These are phyloP conservation scores for Gallinago undulata DNA, from an alignment of 2,113 vertebrate species.

Conservation along the genomic window DNA sequence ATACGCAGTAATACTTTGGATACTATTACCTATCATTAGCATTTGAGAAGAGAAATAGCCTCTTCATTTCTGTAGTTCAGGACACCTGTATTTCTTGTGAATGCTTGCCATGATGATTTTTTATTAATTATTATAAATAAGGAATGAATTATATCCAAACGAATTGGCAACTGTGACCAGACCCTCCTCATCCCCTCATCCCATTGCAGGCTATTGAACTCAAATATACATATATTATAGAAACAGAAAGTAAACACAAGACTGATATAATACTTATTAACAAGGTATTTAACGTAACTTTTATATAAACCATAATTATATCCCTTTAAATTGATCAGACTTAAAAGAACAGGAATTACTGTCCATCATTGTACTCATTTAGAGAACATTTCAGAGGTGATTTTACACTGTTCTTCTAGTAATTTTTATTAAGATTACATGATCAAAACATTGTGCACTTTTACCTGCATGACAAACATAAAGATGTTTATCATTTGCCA, in stretches of 20 bases:
- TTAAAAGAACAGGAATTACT: background rate
- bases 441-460: background rate
- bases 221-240: background rate
- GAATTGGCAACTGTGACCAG: background rate
- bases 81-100: background rate
- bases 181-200: background rate
- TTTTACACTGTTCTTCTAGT: background rate
- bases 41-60: background rate
- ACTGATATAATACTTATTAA: background rate
- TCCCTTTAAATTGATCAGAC: background rate
- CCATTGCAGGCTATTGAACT: background rate
- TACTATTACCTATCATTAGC: background rate
- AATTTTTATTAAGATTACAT: background rate
- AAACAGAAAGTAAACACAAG: background rate
- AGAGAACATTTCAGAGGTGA: background rate
- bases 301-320: background rate
- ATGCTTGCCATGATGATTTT: background rate
- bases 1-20: background rate
- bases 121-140: background rate
- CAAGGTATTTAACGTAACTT: background rate
- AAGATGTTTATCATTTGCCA: background rate
- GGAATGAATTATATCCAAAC: background rate
- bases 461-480: background rate
- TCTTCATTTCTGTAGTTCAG: background rate
- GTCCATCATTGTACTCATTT: background rate